phyloP scores from a whole-genome alignment of 2,797 vertebrate genomes.

The Brachyrhaphis roseni region DNA sequence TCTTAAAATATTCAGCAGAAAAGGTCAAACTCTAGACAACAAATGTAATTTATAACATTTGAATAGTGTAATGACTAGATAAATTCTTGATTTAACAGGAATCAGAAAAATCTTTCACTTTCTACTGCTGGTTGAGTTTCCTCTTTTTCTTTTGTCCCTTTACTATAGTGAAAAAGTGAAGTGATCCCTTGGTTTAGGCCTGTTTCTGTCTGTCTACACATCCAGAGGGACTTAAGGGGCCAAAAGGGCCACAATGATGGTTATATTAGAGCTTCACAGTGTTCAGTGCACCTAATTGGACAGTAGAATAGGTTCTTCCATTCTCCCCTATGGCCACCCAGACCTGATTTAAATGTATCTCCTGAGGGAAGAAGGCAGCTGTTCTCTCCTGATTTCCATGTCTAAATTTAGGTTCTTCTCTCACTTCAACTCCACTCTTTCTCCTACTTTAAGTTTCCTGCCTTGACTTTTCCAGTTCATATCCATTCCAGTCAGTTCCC shows the following conservation, averaged over 20 bases:
- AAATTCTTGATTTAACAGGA: background rate
- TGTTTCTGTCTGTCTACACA: conserved; percentile 54
- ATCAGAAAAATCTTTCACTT: background rate
- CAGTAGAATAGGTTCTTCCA: conserved; percentile 70
- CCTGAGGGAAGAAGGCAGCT: conserved; percentile 78
- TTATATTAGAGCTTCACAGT: conserved; percentile 74
- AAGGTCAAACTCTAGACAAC: background rate
- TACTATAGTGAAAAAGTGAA: conserved; percentile 44
- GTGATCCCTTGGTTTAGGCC: conserved; percentile 51
- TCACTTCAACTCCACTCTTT: conserved; percentile 64
- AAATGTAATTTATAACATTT: background rate
- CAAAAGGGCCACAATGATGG: conserved; percentile 69
- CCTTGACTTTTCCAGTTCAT: conserved; percentile 66
- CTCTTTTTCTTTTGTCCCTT: conserved; percentile 20
- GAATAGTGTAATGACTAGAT: background rate
- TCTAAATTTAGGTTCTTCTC: conserved; percentile 75
- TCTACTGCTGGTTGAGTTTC: background rate
- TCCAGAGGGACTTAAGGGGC: conserved; percentile 58
- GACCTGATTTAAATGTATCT: conserved; percentile 81
- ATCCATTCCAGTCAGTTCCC: conserved; percentile 53
- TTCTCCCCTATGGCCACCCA: conserved; percentile 73
- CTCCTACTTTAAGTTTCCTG: conserved; percentile 65
- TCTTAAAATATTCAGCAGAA: background rate
- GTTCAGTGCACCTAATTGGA: conserved; percentile 78
- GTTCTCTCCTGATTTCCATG: conserved; percentile 79